These are phyloP conservation scores for Drosophila niveifrons DNA, from an alignment of 2,888 invertebrate genomes.

Conservation along the genomic window DNA sequence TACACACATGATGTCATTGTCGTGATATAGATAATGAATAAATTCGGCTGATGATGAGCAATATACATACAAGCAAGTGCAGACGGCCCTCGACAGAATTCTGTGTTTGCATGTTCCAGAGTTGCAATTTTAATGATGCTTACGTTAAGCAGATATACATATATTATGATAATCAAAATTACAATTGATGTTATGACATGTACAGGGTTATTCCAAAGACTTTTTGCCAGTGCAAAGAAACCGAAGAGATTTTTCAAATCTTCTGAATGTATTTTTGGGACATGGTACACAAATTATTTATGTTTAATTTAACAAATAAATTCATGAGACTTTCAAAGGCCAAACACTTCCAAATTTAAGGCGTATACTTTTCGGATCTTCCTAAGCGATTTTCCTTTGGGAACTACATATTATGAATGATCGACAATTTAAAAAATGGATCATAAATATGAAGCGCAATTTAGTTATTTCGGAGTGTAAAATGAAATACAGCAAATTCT, in stretches of 20 bases:
- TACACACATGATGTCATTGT: conserved; percentile 26
- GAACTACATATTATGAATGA: too few relatives aligned
- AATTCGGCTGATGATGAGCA: conserved; percentile 7
- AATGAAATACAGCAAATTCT: conserved; percentile 25
- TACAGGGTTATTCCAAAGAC: too few relatives aligned
- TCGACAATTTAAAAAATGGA: not conserved
- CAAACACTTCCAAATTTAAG: too few relatives aligned
- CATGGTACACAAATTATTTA: too few relatives aligned
- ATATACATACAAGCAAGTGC: not conserved
- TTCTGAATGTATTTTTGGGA: too few relatives aligned
- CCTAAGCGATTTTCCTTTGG: too few relatives aligned
- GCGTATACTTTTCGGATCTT: too few relatives aligned
- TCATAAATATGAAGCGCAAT: not conserved
- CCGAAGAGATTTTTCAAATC: too few relatives aligned
- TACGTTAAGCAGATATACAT: conserved; percentile 9
- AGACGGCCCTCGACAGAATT: not conserved
- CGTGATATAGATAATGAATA: conserved; percentile 20
- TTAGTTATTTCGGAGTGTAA: not conserved
- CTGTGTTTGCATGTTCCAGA: conserved; percentile 19
- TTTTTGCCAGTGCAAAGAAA: too few relatives aligned
- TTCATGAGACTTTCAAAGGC: too few relatives aligned
- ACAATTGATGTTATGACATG: not conserved
- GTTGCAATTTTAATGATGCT: conserved; percentile 13
- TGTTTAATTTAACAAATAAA: too few relatives aligned
- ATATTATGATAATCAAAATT: conserved; percentile 14